Evolutionary conservation across 2,113 vertebrate genomes (phyloP).

Genomic region (Dermatemys mawii): DNA sequence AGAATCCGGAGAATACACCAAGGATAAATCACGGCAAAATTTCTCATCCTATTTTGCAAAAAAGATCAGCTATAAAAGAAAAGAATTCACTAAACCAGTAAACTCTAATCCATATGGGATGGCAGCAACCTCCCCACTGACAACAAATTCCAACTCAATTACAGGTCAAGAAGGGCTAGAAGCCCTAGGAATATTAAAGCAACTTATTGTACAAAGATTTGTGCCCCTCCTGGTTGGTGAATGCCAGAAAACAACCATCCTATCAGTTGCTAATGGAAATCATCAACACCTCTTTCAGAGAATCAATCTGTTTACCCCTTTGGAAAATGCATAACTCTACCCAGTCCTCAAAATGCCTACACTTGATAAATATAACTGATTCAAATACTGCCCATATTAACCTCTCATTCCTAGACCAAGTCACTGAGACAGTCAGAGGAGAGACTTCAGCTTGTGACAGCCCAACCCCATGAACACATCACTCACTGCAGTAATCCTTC

Average conservation of each 20-base stretch:
- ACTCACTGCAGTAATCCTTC: not conserved
- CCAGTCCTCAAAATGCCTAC: not conserved
- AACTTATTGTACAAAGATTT: not conserved
- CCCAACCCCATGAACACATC: not conserved
- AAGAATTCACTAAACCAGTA: no score
- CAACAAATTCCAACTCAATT: no score
- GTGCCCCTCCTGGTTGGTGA: not conserved
- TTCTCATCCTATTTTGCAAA: no score
- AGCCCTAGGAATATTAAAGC: not conserved
- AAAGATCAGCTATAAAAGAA: no score
- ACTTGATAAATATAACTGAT: not conserved
- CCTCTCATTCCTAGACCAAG: not conserved
- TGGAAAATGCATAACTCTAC: not conserved
- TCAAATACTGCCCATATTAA: not conserved
- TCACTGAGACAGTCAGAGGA: not conserved
- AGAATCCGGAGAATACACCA: no score
- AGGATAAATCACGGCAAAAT: no score
- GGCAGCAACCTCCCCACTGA: no score
- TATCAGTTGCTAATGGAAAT: not conserved
- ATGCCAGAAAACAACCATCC: conserved; percentile 21
- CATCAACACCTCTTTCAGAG: not conserved
- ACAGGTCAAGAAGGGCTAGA: not conserved
- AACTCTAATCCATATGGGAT: no score
- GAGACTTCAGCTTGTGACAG: not conserved
- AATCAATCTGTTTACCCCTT: not conserved